Conservation (phyloP, 1,140 invertebrate genomes). For the Aradophagus sp. region DNA sequence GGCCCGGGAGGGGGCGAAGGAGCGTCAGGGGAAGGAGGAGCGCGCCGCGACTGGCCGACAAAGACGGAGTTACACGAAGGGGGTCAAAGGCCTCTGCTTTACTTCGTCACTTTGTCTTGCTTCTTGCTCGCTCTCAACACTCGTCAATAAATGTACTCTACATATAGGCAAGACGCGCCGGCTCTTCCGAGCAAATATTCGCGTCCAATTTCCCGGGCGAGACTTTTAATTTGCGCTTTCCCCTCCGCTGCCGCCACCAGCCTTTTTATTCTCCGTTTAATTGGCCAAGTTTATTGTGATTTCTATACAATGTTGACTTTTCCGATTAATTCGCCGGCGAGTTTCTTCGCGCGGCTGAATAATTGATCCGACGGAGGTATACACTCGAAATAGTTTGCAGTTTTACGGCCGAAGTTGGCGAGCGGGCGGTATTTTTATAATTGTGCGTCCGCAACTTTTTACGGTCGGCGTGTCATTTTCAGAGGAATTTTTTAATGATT, state of each 20-base stretch:
- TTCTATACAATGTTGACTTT: no score
- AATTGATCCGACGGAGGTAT: constrained; percentile 1
- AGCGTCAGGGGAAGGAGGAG: constrained; percentile 1
- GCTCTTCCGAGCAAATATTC: constrained; percentile 21
- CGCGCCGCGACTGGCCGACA: constrained; percentile 32
- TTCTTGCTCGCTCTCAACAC: constrained; percentile 33
- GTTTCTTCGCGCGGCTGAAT: neutral
- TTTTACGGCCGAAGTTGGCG: neutral
- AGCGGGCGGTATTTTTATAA: no score
- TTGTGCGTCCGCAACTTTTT: no score
- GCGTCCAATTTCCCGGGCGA: constrained; percentile 7
- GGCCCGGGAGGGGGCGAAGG: constrained; percentile 9
- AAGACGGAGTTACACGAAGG: constrained; percentile 58
- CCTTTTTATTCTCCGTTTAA: neutral
- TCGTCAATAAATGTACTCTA: constrained; percentile 66
- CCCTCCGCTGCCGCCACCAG: neutral
- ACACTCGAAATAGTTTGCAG: constrained; percentile 15
- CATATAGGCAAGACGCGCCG: constrained; percentile 59
- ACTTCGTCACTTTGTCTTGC: constrained; percentile 64
- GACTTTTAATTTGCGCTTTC: constrained; percentile 1
- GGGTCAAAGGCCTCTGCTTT: constrained; percentile 73
- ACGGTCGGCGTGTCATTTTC: no score
- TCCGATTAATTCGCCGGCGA: no score
- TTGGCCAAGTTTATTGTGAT: no score
- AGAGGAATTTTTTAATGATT: no score